Evolutionary conservation across 2,797 vertebrate species (phyloP).

Genomic region (Sparidentex hasta): DNA sequence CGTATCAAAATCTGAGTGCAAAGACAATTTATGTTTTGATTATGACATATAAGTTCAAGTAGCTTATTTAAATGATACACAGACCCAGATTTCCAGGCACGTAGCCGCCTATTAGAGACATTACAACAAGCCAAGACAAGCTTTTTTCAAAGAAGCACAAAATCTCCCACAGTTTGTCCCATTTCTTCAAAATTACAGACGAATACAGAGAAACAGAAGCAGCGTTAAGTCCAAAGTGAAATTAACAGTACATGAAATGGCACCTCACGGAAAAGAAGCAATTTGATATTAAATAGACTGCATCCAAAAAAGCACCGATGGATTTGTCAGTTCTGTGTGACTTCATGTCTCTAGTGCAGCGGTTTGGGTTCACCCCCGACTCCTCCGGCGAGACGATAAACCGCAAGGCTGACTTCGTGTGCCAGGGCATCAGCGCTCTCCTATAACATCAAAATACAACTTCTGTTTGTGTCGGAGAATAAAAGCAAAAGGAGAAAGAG

Average conservation of each 20-base stretch:
- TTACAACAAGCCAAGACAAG: not conserved
- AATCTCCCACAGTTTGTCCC: not conserved
- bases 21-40: conserved; percentile 9
- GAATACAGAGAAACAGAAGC: conserved; percentile 15
- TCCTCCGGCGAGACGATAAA: conserved; percentile 91
- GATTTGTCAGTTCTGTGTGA: not conserved
- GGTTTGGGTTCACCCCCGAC: conserved; percentile 89
- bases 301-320: not conserved
- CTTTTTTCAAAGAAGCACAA: not conserved
- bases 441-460: conserved; percentile 79
- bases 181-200: conserved; percentile 23
- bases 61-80: conserved; percentile 8
- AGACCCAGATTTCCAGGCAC: conserved; percentile 4
- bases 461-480: not conserved
- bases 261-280: not conserved
- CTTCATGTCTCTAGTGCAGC: conserved; percentile 60
- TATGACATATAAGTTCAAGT: conserved; percentile 2
- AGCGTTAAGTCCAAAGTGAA: conserved; percentile 5
- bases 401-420: conserved; percentile 91
- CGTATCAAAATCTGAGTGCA: not conserved
- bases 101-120: not conserved
- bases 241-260: conserved; percentile 16
- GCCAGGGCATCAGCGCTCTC: conserved; percentile 91
- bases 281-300: conserved; percentile 5
- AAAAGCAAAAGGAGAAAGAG: not conserved